These are phyloP conservation scores for Albula glossodonta DNA, from an alignment of 2,113 vertebrate species.

Conservation along the genomic window DNA sequence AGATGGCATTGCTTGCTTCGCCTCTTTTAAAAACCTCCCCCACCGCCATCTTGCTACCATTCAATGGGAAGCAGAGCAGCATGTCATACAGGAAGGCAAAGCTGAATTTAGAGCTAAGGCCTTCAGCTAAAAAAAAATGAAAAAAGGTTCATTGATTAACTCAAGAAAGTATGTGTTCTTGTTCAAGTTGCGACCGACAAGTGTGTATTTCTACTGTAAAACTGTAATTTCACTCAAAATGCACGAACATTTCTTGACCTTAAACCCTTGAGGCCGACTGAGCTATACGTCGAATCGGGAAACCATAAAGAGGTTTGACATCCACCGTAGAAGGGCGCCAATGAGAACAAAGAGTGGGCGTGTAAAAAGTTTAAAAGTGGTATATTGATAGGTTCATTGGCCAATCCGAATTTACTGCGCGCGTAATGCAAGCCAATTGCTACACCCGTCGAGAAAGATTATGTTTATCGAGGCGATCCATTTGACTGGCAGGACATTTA, in stretches of 20 bases:
- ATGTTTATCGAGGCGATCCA: slow-evolving; percentile 44
- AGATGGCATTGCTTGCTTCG: slow-evolving; percentile 45
- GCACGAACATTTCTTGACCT: slow-evolving; percentile 8
- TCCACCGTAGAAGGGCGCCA: slow-evolving; percentile 39
- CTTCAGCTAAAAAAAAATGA: not conserved
- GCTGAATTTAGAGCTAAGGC: not conserved
- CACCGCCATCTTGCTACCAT: slow-evolving; percentile 22
- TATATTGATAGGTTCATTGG: slow-evolving; percentile 44
- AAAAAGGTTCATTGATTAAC: not conserved
- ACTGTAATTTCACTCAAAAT: not conserved
- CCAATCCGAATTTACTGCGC: slow-evolving; percentile 65
- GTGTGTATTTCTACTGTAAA: not conserved
- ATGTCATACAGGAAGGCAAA: not conserved
- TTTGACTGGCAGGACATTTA: slow-evolving; percentile 24
- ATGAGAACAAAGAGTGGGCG: slow-evolving; percentile 58
- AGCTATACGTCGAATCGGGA: slow-evolving; percentile 6
- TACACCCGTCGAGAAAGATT: slow-evolving; percentile 8
- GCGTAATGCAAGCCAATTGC: slow-evolving; percentile 58
- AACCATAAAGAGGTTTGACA: slow-evolving; percentile 28
- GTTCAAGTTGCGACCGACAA: not conserved
- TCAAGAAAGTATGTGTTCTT: not conserved
- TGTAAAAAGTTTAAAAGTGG: slow-evolving; percentile 52
- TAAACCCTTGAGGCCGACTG: not conserved
- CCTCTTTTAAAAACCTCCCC: slow-evolving; percentile 38
- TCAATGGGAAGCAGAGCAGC: not conserved